Evolutionary conservation across 2,888 invertebrate species (phyloP).

Genomic region (Troilus luridus): DNA sequence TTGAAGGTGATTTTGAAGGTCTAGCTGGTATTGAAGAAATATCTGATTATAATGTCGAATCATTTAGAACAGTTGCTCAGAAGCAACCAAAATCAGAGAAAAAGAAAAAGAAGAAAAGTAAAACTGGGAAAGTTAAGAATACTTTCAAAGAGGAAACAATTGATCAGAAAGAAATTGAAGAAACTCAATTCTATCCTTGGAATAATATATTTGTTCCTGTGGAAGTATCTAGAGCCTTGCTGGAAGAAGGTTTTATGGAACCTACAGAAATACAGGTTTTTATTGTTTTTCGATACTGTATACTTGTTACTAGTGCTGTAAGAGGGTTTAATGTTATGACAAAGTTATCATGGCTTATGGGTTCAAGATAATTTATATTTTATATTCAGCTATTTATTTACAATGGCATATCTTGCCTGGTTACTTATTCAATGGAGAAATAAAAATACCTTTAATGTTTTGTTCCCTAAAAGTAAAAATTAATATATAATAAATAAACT

Average conservation of each 20-base stretch:
- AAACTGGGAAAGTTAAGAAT: conserved; percentile 61
- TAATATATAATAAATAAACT: too few species aligned
- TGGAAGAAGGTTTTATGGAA: conserved; percentile 81
- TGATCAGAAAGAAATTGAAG: conserved; percentile 28
- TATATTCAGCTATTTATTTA: too few species aligned
- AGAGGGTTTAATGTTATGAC: too few species aligned
- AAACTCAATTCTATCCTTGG: conserved; percentile 64
- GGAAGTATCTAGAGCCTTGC: conserved; percentile 80
- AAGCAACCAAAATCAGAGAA: conserved; percentile 67
- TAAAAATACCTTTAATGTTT: too few species aligned
- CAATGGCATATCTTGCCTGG: too few species aligned
- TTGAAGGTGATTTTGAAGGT: conserved; percentile 75
- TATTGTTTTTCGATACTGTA: background rate
- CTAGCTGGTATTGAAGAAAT: conserved; percentile 86
- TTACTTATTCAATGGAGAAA: too few species aligned
- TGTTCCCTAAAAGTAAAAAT: too few species aligned
- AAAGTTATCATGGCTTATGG: too few species aligned
- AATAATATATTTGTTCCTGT: conserved; percentile 72
- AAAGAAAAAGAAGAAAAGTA: conserved; percentile 62
- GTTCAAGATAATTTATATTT: too few species aligned
- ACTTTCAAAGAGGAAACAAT: conserved; percentile 65
- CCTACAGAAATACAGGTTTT: conserved; percentile 90
- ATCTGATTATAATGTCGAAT: conserved; percentile 74
- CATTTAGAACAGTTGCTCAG: conserved; percentile 68
- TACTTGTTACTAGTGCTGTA: background rate